These are phyloP conservation scores for Montifringilla adamsi DNA, from an alignment of 2,113 vertebrate genomes.

Conservation along the genomic window DNA sequence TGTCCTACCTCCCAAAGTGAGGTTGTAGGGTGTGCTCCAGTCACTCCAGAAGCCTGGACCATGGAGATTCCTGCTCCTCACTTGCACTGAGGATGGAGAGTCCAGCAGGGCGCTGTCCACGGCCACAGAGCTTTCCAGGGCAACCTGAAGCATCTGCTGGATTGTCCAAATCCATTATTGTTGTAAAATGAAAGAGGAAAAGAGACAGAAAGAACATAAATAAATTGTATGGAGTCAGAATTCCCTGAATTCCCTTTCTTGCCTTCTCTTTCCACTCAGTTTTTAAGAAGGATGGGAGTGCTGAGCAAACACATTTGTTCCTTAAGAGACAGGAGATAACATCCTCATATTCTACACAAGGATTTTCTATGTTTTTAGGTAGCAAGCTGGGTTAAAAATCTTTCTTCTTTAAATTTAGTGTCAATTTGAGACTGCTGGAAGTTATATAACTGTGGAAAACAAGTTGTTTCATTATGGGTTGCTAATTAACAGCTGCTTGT, in stretches of 20 bases:
- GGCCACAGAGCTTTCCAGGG: slow-evolving; percentile 53
- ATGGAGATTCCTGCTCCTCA: slow-evolving; percentile 69
- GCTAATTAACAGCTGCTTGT: not conserved
- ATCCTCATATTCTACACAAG: not conserved
- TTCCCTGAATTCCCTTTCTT: not conserved
- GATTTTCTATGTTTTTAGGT: not conserved
- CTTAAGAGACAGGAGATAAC: not conserved
- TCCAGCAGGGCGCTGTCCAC: slow-evolving; percentile 67
- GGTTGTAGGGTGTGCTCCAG: slow-evolving; percentile 79
- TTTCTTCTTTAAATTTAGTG: not conserved
- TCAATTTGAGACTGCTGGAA: not conserved
- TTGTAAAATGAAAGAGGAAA: not conserved
- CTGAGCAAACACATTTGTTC: not conserved
- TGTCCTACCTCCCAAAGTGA: slow-evolving; percentile 76
- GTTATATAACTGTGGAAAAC: not conserved
- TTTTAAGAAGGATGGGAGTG: not conserved
- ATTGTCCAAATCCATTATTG: not conserved
- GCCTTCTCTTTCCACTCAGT: not conserved
- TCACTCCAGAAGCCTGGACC: slow-evolving; percentile 82
- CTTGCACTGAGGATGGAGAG: slow-evolving; percentile 73
- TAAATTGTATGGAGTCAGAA: not conserved
- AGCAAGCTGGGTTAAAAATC: not conserved
- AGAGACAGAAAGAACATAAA: not conserved
- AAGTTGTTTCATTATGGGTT: not conserved
- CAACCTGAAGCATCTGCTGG: slow-evolving; percentile 69